These are phyloP conservation scores for Schizopygopsis malacanthus DNA, from an alignment of 2,797 vertebrate genomes.

Conservation along the genomic window DNA sequence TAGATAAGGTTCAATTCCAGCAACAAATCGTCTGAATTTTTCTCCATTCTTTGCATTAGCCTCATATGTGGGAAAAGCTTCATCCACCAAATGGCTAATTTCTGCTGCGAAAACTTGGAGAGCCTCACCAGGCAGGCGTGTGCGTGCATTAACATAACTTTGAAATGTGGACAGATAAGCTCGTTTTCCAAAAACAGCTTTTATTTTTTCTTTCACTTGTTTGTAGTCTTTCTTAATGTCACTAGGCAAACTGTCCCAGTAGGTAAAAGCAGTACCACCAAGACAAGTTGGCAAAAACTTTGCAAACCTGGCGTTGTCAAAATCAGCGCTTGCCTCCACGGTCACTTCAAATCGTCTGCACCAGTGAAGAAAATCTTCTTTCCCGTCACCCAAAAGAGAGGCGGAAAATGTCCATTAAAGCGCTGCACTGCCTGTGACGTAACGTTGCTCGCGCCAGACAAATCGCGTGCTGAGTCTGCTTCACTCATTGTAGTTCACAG, in stretches of 20 bases:
- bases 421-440: background rate
- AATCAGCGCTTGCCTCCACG: background rate
- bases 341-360: background rate
- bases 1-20: too few relatives aligned
- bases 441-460: too few relatives aligned
- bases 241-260: too few relatives aligned
- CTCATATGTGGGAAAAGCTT: too few relatives aligned
- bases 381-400: background rate
- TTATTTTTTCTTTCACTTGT: too few relatives aligned
- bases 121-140: background rate
- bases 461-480: too few relatives aligned
- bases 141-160: background rate
- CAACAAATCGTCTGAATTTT: too few relatives aligned
- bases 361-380: background rate
- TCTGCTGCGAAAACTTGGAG: conserved; percentile 14
- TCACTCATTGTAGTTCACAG: background rate
- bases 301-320: background rate
- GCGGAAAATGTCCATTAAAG: background rate
- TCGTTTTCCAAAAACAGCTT: too few relatives aligned
- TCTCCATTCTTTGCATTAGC: too few relatives aligned
- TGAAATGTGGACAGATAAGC: background rate
- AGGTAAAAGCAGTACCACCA: too few relatives aligned
- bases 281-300: background rate
- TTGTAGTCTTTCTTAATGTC: too few relatives aligned
- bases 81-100: background rate